A percentile compares a stretch with the other conserved stretches of the same genome.
These are phyloP conservation scores for Eustalomyia histrio DNA, from an alignment of 2,888 invertebrate species.

Conservation along the genomic window DNA sequence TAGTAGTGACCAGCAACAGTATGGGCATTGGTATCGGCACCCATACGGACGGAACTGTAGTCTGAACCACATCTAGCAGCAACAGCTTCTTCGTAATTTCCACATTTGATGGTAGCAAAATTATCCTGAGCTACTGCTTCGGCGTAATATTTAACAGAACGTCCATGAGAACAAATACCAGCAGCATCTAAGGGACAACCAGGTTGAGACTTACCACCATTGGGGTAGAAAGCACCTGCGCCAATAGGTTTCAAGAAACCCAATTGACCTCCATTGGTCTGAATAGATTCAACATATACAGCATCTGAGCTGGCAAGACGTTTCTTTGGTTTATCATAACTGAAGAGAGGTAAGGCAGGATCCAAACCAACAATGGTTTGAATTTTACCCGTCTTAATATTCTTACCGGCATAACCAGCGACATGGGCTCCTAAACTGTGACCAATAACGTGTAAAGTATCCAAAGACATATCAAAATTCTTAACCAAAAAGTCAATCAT, in stretches of 20 bases:
- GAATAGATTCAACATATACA: conserved; percentile 76
- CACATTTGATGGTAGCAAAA: conserved; percentile 71
- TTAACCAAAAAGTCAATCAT: conserved; percentile 78
- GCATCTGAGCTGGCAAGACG: conserved; percentile 73
- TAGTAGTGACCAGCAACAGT: conserved; percentile 72
- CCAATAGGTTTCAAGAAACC: conserved; percentile 76
- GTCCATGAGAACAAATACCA: conserved; percentile 79
- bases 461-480: conserved; percentile 80
- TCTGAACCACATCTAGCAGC: conserved; percentile 69
- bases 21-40: conserved; percentile 69
- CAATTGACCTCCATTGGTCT: conserved; percentile 73
- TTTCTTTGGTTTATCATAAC: conserved; percentile 67
- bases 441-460: conserved; percentile 81
- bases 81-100: conserved; percentile 74
- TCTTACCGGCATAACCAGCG: conserved; percentile 82
- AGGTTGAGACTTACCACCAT: conserved; percentile 81
- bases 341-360: conserved; percentile 75
- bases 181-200: conserved; percentile 79
- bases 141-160: conserved; percentile 78
- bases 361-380: conserved; percentile 82
- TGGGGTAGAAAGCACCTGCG: conserved; percentile 81
- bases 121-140: conserved; percentile 77
- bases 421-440: conserved; percentile 83
- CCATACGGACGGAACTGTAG: conserved; percentile 72
- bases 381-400: conserved; percentile 81